Conservation (phyloP, 1,140 invertebrate genomes). For the Pinna nobilis region DNA sequence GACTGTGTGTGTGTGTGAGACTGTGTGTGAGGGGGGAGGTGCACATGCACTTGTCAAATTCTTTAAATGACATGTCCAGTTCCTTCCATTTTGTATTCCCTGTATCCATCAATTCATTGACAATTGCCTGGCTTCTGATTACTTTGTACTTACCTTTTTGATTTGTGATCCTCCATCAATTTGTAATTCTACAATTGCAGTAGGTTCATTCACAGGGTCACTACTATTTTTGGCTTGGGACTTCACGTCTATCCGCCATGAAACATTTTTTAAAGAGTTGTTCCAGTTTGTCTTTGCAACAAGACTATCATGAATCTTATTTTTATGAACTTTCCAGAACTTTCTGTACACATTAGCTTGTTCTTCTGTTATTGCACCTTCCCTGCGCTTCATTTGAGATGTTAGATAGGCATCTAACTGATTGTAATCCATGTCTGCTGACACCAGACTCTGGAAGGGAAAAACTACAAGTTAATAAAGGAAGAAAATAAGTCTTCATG, state of each 20-base stretch:
- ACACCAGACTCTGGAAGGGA: constrained; percentile 64
- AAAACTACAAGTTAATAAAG: background rate
- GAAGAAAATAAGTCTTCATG: background rate
- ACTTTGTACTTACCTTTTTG: constrained; percentile 39
- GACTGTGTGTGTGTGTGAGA: no score
- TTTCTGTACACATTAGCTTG: constrained; percentile 67
- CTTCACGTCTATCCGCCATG: constrained; percentile 72
- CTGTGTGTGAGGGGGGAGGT: no score
- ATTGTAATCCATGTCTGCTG: constrained; percentile 71
- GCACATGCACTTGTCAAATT: no score
- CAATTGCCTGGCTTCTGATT: background rate
- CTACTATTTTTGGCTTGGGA: constrained; percentile 63
- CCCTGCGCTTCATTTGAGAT: constrained; percentile 68
- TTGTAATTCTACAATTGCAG: constrained; percentile 72
- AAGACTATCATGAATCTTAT: constrained; percentile 70
- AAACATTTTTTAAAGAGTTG: constrained; percentile 66
- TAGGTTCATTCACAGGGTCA: constrained; percentile 69
- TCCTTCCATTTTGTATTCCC: no score
- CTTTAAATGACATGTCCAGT: no score
- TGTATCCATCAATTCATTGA: background rate
- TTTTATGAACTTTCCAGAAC: constrained; percentile 72
- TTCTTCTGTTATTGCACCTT: constrained; percentile 68
- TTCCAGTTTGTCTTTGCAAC: constrained; percentile 69
- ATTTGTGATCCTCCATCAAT: constrained; percentile 48
- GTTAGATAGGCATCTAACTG: constrained; percentile 70